phyloP scores from a whole-genome alignment of 2,888 invertebrate species.

The Lasioglossum oenotherae region DNA sequence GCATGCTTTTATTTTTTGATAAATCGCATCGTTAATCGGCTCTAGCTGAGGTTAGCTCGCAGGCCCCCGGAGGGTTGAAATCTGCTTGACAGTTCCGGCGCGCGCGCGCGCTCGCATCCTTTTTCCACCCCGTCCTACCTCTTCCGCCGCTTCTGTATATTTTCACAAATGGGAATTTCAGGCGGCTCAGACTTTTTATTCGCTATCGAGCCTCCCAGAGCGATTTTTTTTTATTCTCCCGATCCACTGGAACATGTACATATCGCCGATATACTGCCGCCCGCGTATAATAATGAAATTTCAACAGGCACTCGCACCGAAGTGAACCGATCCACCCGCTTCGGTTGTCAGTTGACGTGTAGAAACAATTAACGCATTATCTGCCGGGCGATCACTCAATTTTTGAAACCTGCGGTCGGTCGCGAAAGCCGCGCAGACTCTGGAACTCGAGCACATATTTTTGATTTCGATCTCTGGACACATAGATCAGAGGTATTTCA shows the following conservation, averaged over 20 bases:
- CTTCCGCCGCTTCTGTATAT: conserved; percentile 42
- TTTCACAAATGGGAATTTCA: conserved; percentile 64
- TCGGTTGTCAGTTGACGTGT: neutral
- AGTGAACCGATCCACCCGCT: neutral
- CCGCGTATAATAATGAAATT: conserved; percentile 26
- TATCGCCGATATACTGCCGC: conserved; percentile 33
- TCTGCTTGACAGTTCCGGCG: conserved; percentile 54
- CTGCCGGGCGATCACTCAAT: neutral
- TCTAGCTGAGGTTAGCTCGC: conserved; percentile 66
- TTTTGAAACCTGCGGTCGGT: neutral
- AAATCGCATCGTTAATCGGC: conserved; percentile 74
- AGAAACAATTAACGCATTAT: neutral
- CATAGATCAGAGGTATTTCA: neutral
- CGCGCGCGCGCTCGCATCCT: neutral
- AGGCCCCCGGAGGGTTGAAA: conserved; percentile 63
- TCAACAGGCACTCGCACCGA: neutral
- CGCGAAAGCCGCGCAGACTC: neutral
- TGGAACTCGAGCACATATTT: neutral
- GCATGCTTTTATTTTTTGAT: conserved; percentile 75
- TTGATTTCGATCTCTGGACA: neutral
- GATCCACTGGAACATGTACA: conserved; percentile 41
- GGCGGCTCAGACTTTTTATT: conserved; percentile 43
- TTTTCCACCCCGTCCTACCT: conserved; percentile 21
- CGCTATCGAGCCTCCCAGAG: conserved; percentile 31
- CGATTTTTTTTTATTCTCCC: conserved; percentile 24